Conservation (phyloP, 2,888 invertebrate genomes). For the Theretra japonica region DNA sequence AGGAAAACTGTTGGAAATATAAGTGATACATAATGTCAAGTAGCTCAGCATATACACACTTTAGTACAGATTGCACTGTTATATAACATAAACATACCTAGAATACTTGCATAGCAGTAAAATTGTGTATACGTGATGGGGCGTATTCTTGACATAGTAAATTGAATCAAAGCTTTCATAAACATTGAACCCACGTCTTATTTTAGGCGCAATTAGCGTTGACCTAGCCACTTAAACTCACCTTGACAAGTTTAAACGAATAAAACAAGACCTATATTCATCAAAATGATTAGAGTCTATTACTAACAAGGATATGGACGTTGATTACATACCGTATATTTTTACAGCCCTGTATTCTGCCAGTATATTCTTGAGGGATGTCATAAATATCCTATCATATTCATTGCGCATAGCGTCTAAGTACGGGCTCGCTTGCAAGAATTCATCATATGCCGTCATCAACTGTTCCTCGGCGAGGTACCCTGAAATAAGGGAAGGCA, state of each 20-base stretch:
- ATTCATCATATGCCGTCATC: conserved; percentile 81
- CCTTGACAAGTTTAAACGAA: neutral
- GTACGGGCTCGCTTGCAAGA: conserved; percentile 77
- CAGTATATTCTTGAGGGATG: conserved; percentile 75
- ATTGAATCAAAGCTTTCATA: neutral
- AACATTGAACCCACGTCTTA: neutral
- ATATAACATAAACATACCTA: neutral
- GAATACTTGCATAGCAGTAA: neutral
- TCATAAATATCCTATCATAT: conserved; percentile 81
- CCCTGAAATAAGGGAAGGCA: conserved; percentile 57
- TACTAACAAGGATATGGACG: too few relatives aligned
- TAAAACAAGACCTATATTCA: neutral
- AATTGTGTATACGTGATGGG: too few relatives aligned
- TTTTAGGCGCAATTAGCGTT: neutral
- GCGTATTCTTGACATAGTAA: too few relatives aligned
- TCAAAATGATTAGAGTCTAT: too few relatives aligned
- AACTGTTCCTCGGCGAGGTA: conserved; percentile 80
- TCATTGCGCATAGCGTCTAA: conserved; percentile 76
- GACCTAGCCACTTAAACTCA: neutral
- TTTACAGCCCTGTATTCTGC: conserved; percentile 80
- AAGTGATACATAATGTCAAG: too few relatives aligned
- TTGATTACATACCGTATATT: conserved; percentile 67
- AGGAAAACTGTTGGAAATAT: too few relatives aligned
- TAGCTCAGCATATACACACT: too few relatives aligned
- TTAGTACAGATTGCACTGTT: neutral